These are phyloP conservation scores for Embidobia sp. DNA, from an alignment of 2,888 invertebrate species.

Conservation along the genomic window DNA sequence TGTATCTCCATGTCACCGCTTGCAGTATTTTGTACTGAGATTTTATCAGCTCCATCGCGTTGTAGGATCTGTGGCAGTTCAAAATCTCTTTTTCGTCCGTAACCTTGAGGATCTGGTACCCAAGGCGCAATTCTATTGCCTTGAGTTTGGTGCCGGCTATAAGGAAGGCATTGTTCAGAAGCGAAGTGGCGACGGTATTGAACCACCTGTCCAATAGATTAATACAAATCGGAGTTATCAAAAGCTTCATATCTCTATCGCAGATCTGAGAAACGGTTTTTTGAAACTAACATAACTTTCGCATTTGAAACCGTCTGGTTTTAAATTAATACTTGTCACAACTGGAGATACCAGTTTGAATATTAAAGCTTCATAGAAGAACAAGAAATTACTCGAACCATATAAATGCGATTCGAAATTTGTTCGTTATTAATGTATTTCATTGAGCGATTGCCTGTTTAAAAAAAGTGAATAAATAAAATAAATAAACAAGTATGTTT, in stretches of 20 bases:
- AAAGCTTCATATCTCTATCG: neutral
- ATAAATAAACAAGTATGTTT: neutral
- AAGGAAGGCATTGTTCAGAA: conserved; percentile 76
- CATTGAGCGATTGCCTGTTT: too few relatives aligned
- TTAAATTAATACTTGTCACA: too few relatives aligned
- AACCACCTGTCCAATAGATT: conserved; percentile 56
- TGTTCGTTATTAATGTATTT: too few relatives aligned
- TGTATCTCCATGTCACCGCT: conserved; percentile 79
- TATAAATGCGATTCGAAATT: too few relatives aligned
- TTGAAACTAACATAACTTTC: too few relatives aligned
- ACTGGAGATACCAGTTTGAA: too few relatives aligned
- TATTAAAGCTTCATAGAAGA: too few relatives aligned
- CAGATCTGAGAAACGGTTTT: too few relatives aligned
- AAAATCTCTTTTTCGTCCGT: conserved; percentile 64
- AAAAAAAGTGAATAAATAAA: too few relatives aligned
- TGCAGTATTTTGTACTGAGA: conserved; percentile 76
- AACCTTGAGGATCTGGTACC: conserved; percentile 54
- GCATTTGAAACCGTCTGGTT: too few relatives aligned
- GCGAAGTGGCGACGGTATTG: conserved; percentile 71
- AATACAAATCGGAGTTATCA: neutral
- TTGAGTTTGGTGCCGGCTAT: conserved; percentile 71
- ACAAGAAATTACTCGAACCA: too few relatives aligned
- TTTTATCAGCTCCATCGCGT: conserved; percentile 72
- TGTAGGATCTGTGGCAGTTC: conserved; percentile 67
- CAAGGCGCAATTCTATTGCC: conserved; percentile 62